phyloP scores from a whole-genome alignment of 2,888 invertebrate species.

The Alcis repandata region DNA sequence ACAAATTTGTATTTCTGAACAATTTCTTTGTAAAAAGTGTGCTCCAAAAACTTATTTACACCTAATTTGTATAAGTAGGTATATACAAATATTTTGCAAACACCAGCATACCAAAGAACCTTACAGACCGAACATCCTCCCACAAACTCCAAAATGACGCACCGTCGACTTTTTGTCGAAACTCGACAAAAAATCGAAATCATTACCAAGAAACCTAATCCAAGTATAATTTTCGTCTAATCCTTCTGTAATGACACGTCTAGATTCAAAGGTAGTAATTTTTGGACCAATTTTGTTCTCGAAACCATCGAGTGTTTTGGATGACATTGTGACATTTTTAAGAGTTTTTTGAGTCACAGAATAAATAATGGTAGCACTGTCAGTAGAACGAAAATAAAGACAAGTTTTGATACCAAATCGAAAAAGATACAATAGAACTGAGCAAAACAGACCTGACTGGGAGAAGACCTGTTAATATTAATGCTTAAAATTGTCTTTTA shows the following conservation, averaged over 20 bases:
- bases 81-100: not conserved
- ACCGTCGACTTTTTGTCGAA: constrained; percentile 49
- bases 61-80: too few relatives aligned
- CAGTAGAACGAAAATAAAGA: not conserved
- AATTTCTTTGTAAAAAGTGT: too few relatives aligned
- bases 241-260: constrained; percentile 72
- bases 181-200: constrained; percentile 39
- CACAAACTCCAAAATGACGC: constrained; percentile 53
- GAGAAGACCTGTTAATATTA: too few relatives aligned
- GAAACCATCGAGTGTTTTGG: constrained; percentile 27
- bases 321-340: constrained; percentile 41
- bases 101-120: constrained; percentile 4
- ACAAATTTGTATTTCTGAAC: too few relatives aligned
- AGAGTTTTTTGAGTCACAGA: not conserved
- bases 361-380: not conserved
- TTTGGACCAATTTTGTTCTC: constrained; percentile 41
- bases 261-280: constrained; percentile 45
- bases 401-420: too few relatives aligned
- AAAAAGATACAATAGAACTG: too few relatives aligned
- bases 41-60: too few relatives aligned
- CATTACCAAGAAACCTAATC: constrained; percentile 67
- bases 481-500: too few relatives aligned
- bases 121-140: constrained; percentile 43
- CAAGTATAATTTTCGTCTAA: constrained; percentile 66
- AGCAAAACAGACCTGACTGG: too few relatives aligned